A percentile compares a stretch with the other conserved stretches of the same genome.
phyloP scores from a whole-genome alignment of 2,113 vertebrate genomes.

The Takifugu bimaculatus region DNA sequence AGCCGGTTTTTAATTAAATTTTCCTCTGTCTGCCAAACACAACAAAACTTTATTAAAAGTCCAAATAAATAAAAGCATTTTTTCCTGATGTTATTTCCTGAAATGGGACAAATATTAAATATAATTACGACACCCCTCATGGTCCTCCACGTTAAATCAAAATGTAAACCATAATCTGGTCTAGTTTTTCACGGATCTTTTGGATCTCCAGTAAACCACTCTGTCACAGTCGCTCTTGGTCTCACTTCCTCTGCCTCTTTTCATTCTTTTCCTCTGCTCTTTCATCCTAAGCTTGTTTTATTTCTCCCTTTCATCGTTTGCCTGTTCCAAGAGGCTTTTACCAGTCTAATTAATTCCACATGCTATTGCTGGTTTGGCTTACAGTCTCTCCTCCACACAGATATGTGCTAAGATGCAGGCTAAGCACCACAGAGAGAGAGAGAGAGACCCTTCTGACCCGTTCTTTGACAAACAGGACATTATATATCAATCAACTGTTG shows the following conservation, averaged over 20 bases:
- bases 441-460: too few relatives aligned
- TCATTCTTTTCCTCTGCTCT: background rate
- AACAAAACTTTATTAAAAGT: too few relatives aligned
- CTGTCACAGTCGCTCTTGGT: constrained; percentile 2
- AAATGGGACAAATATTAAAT: too few relatives aligned
- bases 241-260: constrained; percentile 14
- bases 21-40: too few relatives aligned
- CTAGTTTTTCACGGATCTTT: constrained; percentile 9
- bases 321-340: constrained; percentile 43
- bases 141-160: too few relatives aligned
- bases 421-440: background rate
- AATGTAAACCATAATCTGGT: too few relatives aligned
- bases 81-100: too few relatives aligned
- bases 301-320: background rate
- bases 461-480: too few relatives aligned
- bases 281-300: constrained; percentile 7
- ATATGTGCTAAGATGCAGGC: constrained; percentile 20
- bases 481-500: too few relatives aligned
- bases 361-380: constrained; percentile 48
- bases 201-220: constrained; percentile 8
- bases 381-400: constrained; percentile 20
- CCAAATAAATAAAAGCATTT: too few relatives aligned
- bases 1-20: too few relatives aligned
- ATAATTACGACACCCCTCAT: too few relatives aligned
- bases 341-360: constrained; percentile 61